Percentiles rank a stretch among this genome's conserved stretches.
These are phyloP conservation scores for Synergus itoensis DNA, from an alignment of 2,888 invertebrate species.

Conservation along the genomic window DNA sequence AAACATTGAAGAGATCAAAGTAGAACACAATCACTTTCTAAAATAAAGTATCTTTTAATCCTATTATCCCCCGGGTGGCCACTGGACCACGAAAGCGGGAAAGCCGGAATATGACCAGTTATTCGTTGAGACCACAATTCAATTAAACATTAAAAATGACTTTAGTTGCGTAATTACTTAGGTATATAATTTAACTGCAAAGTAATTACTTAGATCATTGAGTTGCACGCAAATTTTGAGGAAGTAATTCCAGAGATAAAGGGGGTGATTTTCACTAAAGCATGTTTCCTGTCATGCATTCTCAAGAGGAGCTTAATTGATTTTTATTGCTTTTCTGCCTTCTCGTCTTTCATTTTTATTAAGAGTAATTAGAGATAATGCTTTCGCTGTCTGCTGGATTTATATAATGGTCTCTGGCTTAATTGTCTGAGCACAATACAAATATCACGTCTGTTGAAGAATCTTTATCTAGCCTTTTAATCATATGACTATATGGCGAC, in stretches of 20 bases:
- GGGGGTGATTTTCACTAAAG: slow-evolving; percentile 13
- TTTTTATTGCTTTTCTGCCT: background rate
- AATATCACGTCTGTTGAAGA: background rate
- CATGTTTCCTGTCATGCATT: slow-evolving; percentile 22
- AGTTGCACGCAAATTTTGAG: background rate
- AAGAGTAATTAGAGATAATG: slow-evolving; percentile 6
- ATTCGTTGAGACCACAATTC: background rate
- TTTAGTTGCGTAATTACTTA: background rate
- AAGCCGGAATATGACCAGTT: background rate
- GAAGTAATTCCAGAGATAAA: slow-evolving; percentile 32
- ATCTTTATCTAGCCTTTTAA: slow-evolving; percentile 24
- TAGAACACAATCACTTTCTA: background rate
- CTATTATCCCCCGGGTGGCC: too few species aligned
- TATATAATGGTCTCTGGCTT: background rate
- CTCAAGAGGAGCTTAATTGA: slow-evolving; percentile 3
- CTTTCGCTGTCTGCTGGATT: background rate
- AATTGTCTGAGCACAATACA: background rate
- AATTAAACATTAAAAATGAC: too few species aligned
- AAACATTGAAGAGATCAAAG: background rate
- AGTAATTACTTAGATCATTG: background rate
- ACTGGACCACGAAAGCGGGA: too few species aligned
- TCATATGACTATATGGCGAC: slow-evolving; percentile 20
- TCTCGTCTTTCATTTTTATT: slow-evolving; percentile 4
- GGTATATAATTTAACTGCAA: background rate
- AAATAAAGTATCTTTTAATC: background rate